Conservation (phyloP, 2,113 vertebrate genomes). For the Dolichallabes microphthalmus region DNA sequence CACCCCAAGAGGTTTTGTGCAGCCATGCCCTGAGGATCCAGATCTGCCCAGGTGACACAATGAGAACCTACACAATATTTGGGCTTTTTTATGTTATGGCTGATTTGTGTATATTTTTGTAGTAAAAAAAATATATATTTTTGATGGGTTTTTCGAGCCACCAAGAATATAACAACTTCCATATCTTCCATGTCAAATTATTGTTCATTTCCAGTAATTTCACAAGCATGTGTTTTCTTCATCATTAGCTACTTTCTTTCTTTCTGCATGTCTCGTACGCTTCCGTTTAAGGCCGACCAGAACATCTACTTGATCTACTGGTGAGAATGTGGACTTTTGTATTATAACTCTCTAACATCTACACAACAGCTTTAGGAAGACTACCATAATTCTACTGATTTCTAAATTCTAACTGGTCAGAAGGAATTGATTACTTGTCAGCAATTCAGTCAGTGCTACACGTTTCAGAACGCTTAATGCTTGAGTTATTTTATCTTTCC, state of each 20-base stretch:
- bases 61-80: too few relatives aligned
- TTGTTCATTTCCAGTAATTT: not conserved
- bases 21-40: too few relatives aligned
- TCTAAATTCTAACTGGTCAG: not conserved
- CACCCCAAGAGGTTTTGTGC: too few relatives aligned
- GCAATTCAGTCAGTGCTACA: not conserved
- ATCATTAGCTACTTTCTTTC: not conserved
- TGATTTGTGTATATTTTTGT: too few relatives aligned
- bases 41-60: too few relatives aligned
- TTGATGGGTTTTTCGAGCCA: not conserved
- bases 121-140: too few relatives aligned
- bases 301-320: not conserved
- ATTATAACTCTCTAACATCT: not conserved
- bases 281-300: not conserved
- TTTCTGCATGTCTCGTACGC: not conserved
- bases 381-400: not conserved
- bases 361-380: not conserved
- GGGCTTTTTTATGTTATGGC: too few relatives aligned
- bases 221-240: not conserved
- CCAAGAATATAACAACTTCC: not conserved
- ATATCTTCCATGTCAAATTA: not conserved
- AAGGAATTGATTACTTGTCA: not conserved
- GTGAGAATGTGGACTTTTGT: not conserved
- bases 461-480: not conserved
- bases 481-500: not conserved